Base-by-base conservation (phyloP, 2,797 vertebrate genomes). In the Aselliscus stoliczkanus region DNA sequence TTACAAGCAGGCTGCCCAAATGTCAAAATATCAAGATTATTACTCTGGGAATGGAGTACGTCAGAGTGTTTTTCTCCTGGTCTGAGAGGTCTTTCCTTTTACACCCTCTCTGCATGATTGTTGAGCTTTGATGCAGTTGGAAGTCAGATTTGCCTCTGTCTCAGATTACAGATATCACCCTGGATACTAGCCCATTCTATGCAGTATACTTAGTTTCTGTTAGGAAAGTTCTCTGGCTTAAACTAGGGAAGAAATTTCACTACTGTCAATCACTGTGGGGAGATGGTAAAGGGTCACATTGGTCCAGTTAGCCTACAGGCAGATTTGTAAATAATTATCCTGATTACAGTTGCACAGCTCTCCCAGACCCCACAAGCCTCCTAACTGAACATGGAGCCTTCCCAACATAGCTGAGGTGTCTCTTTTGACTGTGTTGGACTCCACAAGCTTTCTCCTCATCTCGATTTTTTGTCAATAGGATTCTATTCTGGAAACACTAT, bases 1-100 rank as follows among this genome's bases (percentile, higher is more conserved):
- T 29, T 84, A 80, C 1, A 58, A 29, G 31, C n/a, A 88, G 20
- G n/a, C 14, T 65, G 56, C 15, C 39, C 60, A 83, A 79, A 95
- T 50, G 50, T 25, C 65, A 95, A 95, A 91, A 80, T 73, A 91
- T 82, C 12, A 96, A 64, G 42, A 88, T 12, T 54, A 56, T 76
- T 86, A 56, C 54, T 91, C 39, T 37, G 39, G 13, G 80, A 96
- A 91, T 67, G 18, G 67, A 65, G 11, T 10, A 39, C 44, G 37
- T 82, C 37, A 62, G 20, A 12, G 23, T 47, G 23, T 54, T 79
- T 92, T 88, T 31, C 29, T 69, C 10, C 34, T 54, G 23, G 50
- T 80, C 72, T 75, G 25, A 85, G 69, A 64, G 20, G 29, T 52
- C 44, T 60, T 88, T 85, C 39, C 39, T 93, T 87, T 58, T 37